Conservation (phyloP, 2,797 vertebrate species). For the Micromesistius poutassou region DNA sequence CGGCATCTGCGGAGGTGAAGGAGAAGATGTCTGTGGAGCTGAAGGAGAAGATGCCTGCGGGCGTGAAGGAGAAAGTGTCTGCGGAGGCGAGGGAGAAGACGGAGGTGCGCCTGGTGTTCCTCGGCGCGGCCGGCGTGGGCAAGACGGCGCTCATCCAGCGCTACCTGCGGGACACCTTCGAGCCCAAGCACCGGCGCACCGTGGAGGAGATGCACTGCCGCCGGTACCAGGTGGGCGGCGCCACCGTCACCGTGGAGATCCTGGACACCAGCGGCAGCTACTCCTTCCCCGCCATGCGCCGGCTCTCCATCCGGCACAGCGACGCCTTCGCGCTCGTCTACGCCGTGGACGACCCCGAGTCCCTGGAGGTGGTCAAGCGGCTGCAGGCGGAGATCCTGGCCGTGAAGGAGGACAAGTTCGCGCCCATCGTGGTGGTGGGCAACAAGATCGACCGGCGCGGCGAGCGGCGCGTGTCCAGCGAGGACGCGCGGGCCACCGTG, state of each 20-base stretch:
- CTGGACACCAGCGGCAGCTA: slow-evolving; percentile 90
- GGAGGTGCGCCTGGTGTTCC: slow-evolving; percentile 82
- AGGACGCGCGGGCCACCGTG: slow-evolving; percentile 77
- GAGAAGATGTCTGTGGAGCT: no score
- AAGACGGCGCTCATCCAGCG: slow-evolving; percentile 85
- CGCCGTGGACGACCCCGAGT: slow-evolving; percentile 77
- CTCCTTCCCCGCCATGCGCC: slow-evolving; percentile 88
- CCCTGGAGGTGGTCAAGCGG: slow-evolving; percentile 77
- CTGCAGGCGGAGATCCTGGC: slow-evolving; percentile 86
- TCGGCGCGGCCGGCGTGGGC: slow-evolving; percentile 84
- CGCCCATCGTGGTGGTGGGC: slow-evolving; percentile 83
- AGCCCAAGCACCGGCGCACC: slow-evolving; percentile 81
- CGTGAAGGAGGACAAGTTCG: slow-evolving; percentile 82
- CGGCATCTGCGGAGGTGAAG: no score
- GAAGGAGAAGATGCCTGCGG: background rate
- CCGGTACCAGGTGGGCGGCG: slow-evolving; percentile 78
- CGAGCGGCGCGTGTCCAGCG: slow-evolving; percentile 66
- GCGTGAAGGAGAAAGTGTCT: background rate
- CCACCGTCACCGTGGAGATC: slow-evolving; percentile 81
- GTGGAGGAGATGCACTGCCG: slow-evolving; percentile 85
- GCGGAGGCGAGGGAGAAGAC: slow-evolving; percentile 74
- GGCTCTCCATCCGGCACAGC: slow-evolving; percentile 84
- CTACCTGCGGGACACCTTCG: slow-evolving; percentile 84
- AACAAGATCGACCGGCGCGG: slow-evolving; percentile 78
- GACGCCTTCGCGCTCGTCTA: slow-evolving; percentile 87